phyloP scores from a whole-genome alignment of 30 jellyfish, hydroid and myxozoan species.

The Calvadosia cruxmelitensis region DNA sequence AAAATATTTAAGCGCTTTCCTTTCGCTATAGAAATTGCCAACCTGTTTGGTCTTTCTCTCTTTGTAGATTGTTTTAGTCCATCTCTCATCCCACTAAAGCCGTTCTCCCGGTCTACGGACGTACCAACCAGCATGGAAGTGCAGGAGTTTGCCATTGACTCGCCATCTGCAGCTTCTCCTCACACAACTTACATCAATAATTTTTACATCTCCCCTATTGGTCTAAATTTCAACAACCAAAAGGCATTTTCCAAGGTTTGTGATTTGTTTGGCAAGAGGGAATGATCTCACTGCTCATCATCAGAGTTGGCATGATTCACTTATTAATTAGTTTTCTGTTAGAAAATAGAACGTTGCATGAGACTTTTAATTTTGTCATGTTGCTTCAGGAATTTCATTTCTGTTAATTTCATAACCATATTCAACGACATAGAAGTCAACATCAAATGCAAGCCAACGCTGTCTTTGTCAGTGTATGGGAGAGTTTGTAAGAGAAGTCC shows the following conservation, averaged over 20 bases:
- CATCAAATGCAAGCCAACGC: no score
- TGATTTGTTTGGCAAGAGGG: no score
- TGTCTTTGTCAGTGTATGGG: no score
- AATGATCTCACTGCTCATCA: no score
- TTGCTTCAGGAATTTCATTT: no score
- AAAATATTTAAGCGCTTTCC: background rate
- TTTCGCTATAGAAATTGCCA: background rate
- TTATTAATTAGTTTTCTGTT: no score
- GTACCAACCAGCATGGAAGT: conserved; percentile 60
- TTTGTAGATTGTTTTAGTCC: conserved; percentile 69
- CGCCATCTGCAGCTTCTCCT: conserved; percentile 55
- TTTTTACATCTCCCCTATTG: conserved; percentile 55
- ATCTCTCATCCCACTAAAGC: conserved; percentile 77
- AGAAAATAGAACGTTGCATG: no score
- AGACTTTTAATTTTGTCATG: no score
- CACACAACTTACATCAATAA: conserved; percentile 47
- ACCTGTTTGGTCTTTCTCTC: background rate
- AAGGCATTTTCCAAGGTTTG: conserved; percentile 24
- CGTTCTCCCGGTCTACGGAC: conserved; percentile 73
- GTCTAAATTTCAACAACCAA: conserved; percentile 59
- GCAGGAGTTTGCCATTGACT: conserved; percentile 52
- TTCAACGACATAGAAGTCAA: no score
- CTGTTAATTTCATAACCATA: no score
- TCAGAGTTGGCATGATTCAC: no score
- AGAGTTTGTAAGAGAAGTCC: no score